These are phyloP conservation scores for Patella caerulea DNA, from an alignment of 2,888 invertebrate species.

Conservation along the genomic window DNA sequence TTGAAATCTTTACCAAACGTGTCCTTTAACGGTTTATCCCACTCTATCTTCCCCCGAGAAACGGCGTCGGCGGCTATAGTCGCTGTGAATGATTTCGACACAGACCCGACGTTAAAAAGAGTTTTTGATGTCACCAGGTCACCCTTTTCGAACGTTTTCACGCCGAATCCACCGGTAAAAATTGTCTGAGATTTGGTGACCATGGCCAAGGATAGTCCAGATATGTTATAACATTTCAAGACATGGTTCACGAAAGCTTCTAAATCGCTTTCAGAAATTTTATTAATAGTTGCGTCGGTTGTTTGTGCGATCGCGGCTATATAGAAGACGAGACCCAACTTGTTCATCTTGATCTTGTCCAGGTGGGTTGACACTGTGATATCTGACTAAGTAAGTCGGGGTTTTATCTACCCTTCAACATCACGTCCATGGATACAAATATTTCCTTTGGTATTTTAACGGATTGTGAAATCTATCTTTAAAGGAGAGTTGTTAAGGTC, in stretches of 20 bases:
- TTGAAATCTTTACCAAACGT: constrained; percentile 15
- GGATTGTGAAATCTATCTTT: no score
- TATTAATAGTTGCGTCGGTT: background rate
- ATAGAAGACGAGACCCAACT: no score
- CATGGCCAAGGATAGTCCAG: constrained; percentile 18
- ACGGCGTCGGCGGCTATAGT: constrained; percentile 25
- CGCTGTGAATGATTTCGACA: constrained; percentile 20
- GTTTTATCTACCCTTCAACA: no score
- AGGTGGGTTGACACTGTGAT: no score
- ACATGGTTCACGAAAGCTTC: constrained; percentile 4
- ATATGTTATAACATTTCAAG: constrained; percentile 16
- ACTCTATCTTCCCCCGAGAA: constrained; percentile 14
- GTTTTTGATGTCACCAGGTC: constrained; percentile 16
- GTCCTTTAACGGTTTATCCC: constrained; percentile 20
- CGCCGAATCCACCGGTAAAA: constrained; percentile 20
- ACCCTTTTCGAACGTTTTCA: background rate
- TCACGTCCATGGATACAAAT: no score
- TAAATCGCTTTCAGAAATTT: background rate
- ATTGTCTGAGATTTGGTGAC: constrained; percentile 13
- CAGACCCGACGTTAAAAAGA: constrained; percentile 19
- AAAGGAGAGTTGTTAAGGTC: no score
- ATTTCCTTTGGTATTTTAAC: no score
- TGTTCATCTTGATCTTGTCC: no score
- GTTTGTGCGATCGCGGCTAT: background rate
- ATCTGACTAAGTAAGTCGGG: no score